Evolutionary conservation across 2,888 invertebrate genomes (phyloP).

Genomic region (Leptinotarsa juncta): DNA sequence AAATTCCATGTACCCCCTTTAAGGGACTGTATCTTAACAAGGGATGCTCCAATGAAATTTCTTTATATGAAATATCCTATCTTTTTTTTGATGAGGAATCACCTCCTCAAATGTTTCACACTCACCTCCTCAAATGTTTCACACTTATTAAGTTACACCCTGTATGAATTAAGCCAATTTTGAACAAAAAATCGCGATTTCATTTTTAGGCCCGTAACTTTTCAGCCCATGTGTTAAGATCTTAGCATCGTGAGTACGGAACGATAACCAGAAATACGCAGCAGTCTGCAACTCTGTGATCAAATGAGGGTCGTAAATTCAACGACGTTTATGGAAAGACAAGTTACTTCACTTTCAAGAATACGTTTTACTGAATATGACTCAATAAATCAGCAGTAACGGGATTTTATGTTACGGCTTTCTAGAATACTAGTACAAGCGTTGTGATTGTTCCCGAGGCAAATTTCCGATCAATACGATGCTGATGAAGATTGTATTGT

Average conservation of each 20-base stretch:
- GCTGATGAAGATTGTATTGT: neutral
- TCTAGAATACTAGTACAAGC: slow-evolving; percentile 24
- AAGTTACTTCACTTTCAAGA: slow-evolving; percentile 40
- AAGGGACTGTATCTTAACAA: too few species aligned
- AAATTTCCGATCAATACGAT: neutral
- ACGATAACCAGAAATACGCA: slow-evolving; percentile 3
- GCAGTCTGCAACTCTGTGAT: slow-evolving; percentile 20
- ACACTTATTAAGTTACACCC: too few species aligned
- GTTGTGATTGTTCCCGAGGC: slow-evolving; percentile 3
- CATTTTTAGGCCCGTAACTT: neutral
- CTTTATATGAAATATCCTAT: too few species aligned
- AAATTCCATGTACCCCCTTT: too few species aligned
- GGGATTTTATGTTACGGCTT: slow-evolving; percentile 28
- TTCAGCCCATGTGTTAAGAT: neutral
- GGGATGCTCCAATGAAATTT: too few species aligned
- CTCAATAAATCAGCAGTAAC: slow-evolving; percentile 31
- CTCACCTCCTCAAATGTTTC: too few species aligned
- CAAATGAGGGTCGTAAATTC: slow-evolving; percentile 4
- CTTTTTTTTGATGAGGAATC: too few species aligned
- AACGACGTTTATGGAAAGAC: slow-evolving; percentile 38
- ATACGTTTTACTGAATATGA: slow-evolving; percentile 31
- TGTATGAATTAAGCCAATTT: too few species aligned
- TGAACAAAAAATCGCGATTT: too few species aligned
- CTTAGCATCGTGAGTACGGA: slow-evolving; percentile 11
- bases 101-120: too few species aligned